A percentile compares a stretch with the other conserved stretches of the same genome.
Conservation (phyloP, 2,888 invertebrate genomes). For the Scaptodrosophila latifasciaeformis region DNA sequence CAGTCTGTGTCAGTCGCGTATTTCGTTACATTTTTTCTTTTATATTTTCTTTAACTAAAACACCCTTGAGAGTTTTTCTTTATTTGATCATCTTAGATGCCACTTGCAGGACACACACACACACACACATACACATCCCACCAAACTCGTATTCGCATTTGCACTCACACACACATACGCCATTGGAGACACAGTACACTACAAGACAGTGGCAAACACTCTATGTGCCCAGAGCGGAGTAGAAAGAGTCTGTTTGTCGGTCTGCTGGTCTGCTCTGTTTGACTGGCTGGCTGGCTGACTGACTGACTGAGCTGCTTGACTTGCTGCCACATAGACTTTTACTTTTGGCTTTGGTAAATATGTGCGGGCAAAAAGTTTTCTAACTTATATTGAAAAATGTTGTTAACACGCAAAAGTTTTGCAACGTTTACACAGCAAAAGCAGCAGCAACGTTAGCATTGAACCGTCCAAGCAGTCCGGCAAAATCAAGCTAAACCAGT, state of each 20-base stretch:
- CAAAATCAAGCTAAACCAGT: slow-evolving; percentile 61
- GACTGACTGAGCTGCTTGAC: slow-evolving; percentile 54
- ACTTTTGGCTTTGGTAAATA: slow-evolving; percentile 60
- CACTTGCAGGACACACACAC: slow-evolving; percentile 49
- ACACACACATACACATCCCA: slow-evolving; percentile 16
- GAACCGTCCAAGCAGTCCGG: slow-evolving; percentile 12
- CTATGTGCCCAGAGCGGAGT: slow-evolving; percentile 25
- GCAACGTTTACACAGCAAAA: slow-evolving; percentile 58
- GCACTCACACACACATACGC: slow-evolving; percentile 14
- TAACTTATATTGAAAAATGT: slow-evolving; percentile 67
- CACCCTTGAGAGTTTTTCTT: slow-evolving; percentile 61
- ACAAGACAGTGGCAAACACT: slow-evolving; percentile 41
- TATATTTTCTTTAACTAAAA: slow-evolving; percentile 65
- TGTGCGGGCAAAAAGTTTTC: slow-evolving; percentile 54
- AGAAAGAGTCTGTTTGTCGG: not conserved
- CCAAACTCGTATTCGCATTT: too few relatives aligned
- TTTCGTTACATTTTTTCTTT: slow-evolving; percentile 51
- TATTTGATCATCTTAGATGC: slow-evolving; percentile 67
- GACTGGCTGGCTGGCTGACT: slow-evolving; percentile 46
- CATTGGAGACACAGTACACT: not conserved
- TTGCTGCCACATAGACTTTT: slow-evolving; percentile 66
- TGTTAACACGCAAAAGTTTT: slow-evolving; percentile 66
- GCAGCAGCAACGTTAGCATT: slow-evolving; percentile 26
- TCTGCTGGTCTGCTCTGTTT: too few relatives aligned
- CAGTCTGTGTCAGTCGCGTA: slow-evolving; percentile 20